phyloP scores from a whole-genome alignment of 1,140 invertebrate species.

The Diabrotica undecimpunctata region DNA sequence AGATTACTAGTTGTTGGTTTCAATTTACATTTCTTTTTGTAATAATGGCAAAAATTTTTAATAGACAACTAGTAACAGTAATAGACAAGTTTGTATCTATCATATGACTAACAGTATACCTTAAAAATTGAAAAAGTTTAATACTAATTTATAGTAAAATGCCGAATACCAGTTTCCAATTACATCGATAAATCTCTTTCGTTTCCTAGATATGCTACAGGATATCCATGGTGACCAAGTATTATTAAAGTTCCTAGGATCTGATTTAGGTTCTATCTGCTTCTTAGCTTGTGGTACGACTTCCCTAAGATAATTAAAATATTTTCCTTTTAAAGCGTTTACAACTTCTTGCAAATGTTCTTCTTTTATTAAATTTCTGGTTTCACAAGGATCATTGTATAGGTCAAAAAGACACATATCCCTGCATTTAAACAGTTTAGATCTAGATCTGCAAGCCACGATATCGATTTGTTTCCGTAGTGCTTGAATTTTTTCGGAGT shows the following conservation, averaged over 20 bases:
- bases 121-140: too few species aligned
- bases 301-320: constrained; percentile 38
- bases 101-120: too few species aligned
- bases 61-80: too few species aligned
- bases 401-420: constrained; percentile 73
- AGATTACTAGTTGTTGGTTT: too few species aligned
- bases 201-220: too few species aligned
- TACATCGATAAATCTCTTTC: too few species aligned
- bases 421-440: constrained; percentile 6
- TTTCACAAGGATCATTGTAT: constrained; percentile 78
- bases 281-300: constrained; percentile 40
- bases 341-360: constrained; percentile 43
- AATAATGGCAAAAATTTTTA: too few species aligned
- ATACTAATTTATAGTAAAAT: too few species aligned
- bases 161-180: too few species aligned
- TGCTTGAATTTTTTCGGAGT: background rate
- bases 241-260: constrained; percentile 44
- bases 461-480: constrained; percentile 23
- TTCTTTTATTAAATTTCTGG: constrained; percentile 63
- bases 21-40: too few species aligned
- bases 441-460: constrained; percentile 11
- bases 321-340: constrained; percentile 32
- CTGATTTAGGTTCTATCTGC: constrained; percentile 41
- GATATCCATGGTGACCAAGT: constrained; percentile 40
- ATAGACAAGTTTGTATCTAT: too few species aligned